Base-by-base conservation (phyloP, 2,113 vertebrate species). In the Aspiorhynchus laticeps region DNA sequence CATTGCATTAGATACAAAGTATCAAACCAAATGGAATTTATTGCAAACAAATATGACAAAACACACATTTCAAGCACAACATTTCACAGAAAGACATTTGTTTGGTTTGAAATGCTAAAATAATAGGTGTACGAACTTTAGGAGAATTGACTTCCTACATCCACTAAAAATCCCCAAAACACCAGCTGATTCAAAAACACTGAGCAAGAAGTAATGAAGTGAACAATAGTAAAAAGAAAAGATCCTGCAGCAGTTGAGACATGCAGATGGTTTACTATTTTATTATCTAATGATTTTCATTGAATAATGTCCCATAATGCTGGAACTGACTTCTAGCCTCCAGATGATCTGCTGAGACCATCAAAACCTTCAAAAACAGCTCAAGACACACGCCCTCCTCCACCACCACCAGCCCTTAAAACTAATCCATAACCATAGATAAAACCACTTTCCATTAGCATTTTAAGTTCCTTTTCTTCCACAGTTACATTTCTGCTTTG, bases 321-420 rank as follows among this genome's bases (percentile, higher is more conserved):
- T 11, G 24, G 24, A 75, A 75, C 14, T 26, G 38, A 15, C 73
- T 41, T 73, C 17, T 43, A n/a, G 38, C 41, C 38, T 75, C 41
- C 11, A 8, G 41, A 76, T 14, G 74, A 48, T 76, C 41, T 76
- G 74, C 74, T 76, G 74, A 76, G 74, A 28, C 36, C 74, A 48
- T 76, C 74, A 48, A 11, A 76, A 76, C 74, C 74, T 48, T 76
- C 74, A 76, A 76, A 76, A 76, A 48, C 74, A 48, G 74, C 74
- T 76, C 41, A 48, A 75, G 73, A 75, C 73, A 73, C 12, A n/a
- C 24, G 1, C 15, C 28, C 67, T 71, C 67, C 28, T 69, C 38
- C 73, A 26, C 73, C 17, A 36, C 65, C 24, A 43, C 41, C 74
- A 7, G 41, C 41, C 5, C 24, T 76, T 48, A 48, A 43, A 76